Percentiles rank a stretch among this genome's conserved stretches.
phyloP scores from a whole-genome alignment of 2,888 invertebrate species.

The Cerastoderma edule region DNA sequence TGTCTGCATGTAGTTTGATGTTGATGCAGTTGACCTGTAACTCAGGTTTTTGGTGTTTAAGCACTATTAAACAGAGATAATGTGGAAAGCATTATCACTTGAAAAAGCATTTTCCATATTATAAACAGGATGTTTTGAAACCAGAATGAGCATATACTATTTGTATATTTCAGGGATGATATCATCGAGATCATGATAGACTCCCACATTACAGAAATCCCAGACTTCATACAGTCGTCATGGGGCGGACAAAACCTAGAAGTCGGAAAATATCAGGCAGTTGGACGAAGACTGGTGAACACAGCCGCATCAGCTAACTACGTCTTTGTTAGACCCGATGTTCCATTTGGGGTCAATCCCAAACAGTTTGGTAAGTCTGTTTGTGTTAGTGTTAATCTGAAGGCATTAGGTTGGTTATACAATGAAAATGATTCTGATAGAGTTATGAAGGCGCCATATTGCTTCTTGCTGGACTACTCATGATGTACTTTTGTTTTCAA shows the following conservation, averaged over 20 bases:
- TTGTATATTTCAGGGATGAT: slow-evolving; percentile 71
- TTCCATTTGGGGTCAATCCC: slow-evolving; percentile 65
- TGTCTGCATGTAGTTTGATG: too few species aligned
- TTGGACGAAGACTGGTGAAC: slow-evolving; percentile 59
- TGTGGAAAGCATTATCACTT: too few species aligned
- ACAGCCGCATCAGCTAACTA: slow-evolving; percentile 60
- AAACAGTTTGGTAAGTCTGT: slow-evolving; percentile 61
- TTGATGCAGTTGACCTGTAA: too few species aligned
- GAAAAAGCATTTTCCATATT: too few species aligned
- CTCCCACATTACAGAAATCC: slow-evolving; percentile 73
- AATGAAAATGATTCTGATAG: too few species aligned
- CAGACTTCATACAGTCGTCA: slow-evolving; percentile 77
- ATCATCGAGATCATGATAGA: slow-evolving; percentile 77
- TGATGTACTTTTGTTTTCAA: too few species aligned
- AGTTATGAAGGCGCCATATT: too few species aligned
- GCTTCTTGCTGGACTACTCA: too few species aligned
- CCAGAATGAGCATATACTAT: not conserved
- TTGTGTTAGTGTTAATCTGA: not conserved
- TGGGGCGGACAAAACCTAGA: slow-evolving; percentile 45
- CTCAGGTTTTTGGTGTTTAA: too few species aligned
- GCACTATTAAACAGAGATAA: too few species aligned
- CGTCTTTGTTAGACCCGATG: slow-evolving; percentile 66
- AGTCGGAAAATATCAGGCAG: slow-evolving; percentile 67
- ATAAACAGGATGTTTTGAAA: too few species aligned
- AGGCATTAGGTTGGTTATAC: slow-evolving; percentile 1